Conservation (phyloP, 2,888 invertebrate species). For the Monopis laevigella region DNA sequence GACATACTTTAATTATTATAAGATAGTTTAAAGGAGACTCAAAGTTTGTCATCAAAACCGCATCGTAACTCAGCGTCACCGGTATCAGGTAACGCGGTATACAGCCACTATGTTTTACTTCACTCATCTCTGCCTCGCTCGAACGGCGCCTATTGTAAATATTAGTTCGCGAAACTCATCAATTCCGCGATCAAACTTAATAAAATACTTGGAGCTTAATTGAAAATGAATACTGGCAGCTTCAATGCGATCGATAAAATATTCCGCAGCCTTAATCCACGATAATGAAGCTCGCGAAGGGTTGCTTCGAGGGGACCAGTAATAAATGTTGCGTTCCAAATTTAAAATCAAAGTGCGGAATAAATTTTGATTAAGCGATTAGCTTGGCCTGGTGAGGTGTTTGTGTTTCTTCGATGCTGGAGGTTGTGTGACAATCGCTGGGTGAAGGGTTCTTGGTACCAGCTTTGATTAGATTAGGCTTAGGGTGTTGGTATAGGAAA, state of each 20-base stretch:
- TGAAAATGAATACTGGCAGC: slow-evolving; percentile 64
- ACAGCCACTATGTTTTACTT: slow-evolving; percentile 13
- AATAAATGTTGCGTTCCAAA: slow-evolving; percentile 66
- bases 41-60: slow-evolving; percentile 11
- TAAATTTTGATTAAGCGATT: slow-evolving; percentile 69
- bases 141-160: slow-evolving; percentile 50
- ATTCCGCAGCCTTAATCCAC: slow-evolving; percentile 65
- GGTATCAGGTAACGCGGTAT: slow-evolving; percentile 8
- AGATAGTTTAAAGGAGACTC: too few species aligned
- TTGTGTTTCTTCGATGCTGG: slow-evolving; percentile 46
- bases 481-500: too few species aligned
- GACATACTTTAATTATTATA: too few species aligned
- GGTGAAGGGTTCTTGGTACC: slow-evolving; percentile 21
- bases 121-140: not conserved
- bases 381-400: slow-evolving; percentile 51
- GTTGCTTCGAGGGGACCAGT: slow-evolving; percentile 57
- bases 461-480: slow-evolving; percentile 20
- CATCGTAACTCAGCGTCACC: slow-evolving; percentile 1
- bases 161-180: slow-evolving; percentile 67
- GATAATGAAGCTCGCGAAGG: slow-evolving; percentile 64
- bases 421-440: slow-evolving; percentile 22
- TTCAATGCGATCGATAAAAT: slow-evolving; percentile 61
- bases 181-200: slow-evolving; percentile 64
- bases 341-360: slow-evolving; percentile 68
- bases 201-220: slow-evolving; percentile 68